Evolutionary conservation across 1,140 invertebrate genomes (phyloP), one percentile per base, ranked within the genome.

Genomic region (Drosophila athabasca): DNA sequence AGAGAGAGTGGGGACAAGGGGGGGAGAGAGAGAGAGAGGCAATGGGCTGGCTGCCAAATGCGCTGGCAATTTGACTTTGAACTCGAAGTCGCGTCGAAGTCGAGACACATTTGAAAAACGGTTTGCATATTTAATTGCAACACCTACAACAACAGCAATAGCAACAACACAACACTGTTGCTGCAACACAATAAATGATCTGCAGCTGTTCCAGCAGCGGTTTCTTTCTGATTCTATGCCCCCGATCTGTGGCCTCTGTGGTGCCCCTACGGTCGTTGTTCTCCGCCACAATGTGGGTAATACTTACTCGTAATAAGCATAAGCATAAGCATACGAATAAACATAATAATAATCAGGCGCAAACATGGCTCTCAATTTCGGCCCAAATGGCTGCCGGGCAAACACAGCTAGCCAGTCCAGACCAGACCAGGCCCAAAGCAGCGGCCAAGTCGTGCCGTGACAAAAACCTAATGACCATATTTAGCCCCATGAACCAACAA

Each of bases 41-140:
- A 26, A 53, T 60, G 26, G 17, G 15, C 8, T 57, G 66, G 3
- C 35, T 39, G 35, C 35, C 8, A 55, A 69, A 69, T 69, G 66
- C 54, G 76, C 76, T 82, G 79, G 70, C 66, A 83, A 79, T 79
- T 83, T 87, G 83, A 87, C 83, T 88, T 88, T 88, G 83, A 88
- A 88, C 83, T 88, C 83, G 83, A 79, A 39, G 35, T 35, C 31
- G 31, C 31, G 31, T 35, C 31, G 31, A 83, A 88, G 84, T 88
- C 83, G 83, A 88, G 83, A 89, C 79, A 88, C 79, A 88, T 88
- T 88, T 88, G 82, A 44, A 45, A 87, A 87, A 81, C 83, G 88
- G 79, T 87, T 88, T 83, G 83, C 83, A 88, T 88, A 88, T 88
- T 88, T 88, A 89, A 88, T 83, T 83, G 84, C 35, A 88, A 87